These are phyloP conservation scores for Drosophila carrolli DNA, from an alignment of 1,140 invertebrate species.

Conservation along the genomic window DNA sequence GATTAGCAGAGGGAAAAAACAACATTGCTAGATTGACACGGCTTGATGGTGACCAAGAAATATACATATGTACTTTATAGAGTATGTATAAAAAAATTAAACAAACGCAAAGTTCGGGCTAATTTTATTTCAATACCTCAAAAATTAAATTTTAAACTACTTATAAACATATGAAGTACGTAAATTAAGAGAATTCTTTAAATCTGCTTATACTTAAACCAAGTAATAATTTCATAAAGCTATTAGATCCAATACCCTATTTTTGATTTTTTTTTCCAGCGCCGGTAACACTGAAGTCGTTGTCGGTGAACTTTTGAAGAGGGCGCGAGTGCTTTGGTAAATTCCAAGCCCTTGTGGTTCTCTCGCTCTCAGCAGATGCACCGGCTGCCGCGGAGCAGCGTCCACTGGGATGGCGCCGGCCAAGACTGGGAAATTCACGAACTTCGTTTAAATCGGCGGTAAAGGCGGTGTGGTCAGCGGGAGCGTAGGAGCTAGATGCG, in stretches of 20 bases:
- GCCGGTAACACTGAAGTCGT: conserved; percentile 9
- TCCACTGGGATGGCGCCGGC: not conserved
- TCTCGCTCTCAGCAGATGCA: not conserved
- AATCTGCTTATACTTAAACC: too few relatives aligned
- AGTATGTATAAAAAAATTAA: too few relatives aligned
- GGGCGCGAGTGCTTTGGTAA: not conserved
- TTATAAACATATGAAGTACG: too few relatives aligned
- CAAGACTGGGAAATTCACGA: conserved; percentile 33
- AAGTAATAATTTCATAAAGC: too few relatives aligned
- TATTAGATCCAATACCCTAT: not conserved
- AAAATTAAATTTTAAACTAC: too few relatives aligned
- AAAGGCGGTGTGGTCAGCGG: conserved; percentile 25
- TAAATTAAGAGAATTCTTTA: too few relatives aligned
- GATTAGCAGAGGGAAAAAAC: too few relatives aligned
- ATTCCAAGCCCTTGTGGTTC: conserved; percentile 8
- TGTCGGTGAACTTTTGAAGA: conserved; percentile 7
- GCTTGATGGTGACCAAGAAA: too few relatives aligned
- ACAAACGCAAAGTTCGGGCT: too few relatives aligned
- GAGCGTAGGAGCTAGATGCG: conserved; percentile 7
- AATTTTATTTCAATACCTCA: too few relatives aligned
- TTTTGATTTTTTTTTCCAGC: not conserved
- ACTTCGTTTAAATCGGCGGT: not conserved
- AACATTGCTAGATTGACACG: too few relatives aligned
- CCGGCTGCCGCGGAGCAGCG: not conserved
- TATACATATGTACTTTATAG: too few relatives aligned